phyloP scores from a whole-genome alignment of 30 jellyfish, hydroid and myxozoan genomes.

The Hydra vulgaris region DNA sequence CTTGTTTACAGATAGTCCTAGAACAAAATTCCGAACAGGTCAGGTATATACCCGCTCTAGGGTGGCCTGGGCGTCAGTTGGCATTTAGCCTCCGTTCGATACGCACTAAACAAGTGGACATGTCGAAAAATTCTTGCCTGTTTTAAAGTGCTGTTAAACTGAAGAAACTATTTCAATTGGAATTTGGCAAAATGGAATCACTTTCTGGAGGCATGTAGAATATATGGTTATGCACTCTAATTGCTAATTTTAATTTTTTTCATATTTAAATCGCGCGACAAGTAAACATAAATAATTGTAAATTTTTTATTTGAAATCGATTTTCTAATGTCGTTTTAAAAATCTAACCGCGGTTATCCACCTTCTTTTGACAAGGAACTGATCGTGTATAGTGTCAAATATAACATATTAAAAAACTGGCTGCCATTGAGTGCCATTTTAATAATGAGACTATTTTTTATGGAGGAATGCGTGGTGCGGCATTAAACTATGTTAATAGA shows the following conservation, averaged over 20 bases:
- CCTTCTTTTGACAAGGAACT: neutral
- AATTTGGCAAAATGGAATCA: neutral
- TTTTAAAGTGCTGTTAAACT: neutral
- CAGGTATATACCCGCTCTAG: neutral
- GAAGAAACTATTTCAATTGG: neutral
- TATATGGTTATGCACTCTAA: neutral
- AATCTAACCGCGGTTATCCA: neutral
- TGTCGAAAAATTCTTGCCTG: neutral
- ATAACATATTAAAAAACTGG: neutral
- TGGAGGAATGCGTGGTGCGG: neutral
- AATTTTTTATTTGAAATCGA: neutral
- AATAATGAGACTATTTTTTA: neutral
- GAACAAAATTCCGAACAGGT: neutral
- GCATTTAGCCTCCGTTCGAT: neutral
- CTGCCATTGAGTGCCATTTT: neutral
- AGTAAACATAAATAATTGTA: neutral
- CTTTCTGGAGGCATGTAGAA: neutral
- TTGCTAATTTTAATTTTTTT: neutral
- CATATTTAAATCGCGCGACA: neutral
- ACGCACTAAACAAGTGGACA: neutral
- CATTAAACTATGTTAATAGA: neutral
- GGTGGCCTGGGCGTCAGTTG: neutral
- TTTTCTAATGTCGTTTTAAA: neutral
- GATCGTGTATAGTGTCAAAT: neutral
- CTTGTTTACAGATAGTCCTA: neutral